Evolutionary conservation across 1,140 invertebrate species (phyloP).

Genomic region (Lepidurus apus): DNA sequence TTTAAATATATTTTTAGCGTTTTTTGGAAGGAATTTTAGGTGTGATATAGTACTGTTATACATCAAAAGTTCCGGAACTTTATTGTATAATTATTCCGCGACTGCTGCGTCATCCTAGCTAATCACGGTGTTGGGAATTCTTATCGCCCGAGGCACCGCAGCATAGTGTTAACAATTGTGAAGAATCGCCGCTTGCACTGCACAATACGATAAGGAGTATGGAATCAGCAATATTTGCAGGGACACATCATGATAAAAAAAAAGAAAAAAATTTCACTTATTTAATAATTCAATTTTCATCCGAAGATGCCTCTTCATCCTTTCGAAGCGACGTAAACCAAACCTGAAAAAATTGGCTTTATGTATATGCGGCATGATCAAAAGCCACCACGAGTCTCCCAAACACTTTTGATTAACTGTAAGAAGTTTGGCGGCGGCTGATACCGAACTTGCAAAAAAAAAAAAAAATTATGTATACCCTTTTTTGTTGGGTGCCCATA

Average conservation of each 20-base stretch:
- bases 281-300: neutral
- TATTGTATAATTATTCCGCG: neutral
- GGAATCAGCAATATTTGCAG: conserved; percentile 8
- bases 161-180: neutral
- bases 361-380: too few relatives aligned
- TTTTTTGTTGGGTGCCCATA: neutral
- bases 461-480: neutral
- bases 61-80: too few relatives aligned
- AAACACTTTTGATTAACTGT: too few relatives aligned
- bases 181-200: neutral
- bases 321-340: too few relatives aligned
- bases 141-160: neutral
- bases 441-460: too few relatives aligned
- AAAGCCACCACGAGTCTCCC: too few relatives aligned
- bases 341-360: too few relatives aligned
- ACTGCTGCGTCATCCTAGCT: conserved; percentile 3
- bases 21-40: too few relatives aligned
- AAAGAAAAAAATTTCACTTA: neutral
- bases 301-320: neutral
- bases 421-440: too few relatives aligned
- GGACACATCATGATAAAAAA: neutral
- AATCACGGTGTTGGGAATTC: neutral
- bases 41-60: too few relatives aligned
- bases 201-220: neutral
- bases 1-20: too few relatives aligned